Evolutionary conservation across 1,140 invertebrate species (phyloP).

Genomic region (Meloidogyne hapla): DNA sequence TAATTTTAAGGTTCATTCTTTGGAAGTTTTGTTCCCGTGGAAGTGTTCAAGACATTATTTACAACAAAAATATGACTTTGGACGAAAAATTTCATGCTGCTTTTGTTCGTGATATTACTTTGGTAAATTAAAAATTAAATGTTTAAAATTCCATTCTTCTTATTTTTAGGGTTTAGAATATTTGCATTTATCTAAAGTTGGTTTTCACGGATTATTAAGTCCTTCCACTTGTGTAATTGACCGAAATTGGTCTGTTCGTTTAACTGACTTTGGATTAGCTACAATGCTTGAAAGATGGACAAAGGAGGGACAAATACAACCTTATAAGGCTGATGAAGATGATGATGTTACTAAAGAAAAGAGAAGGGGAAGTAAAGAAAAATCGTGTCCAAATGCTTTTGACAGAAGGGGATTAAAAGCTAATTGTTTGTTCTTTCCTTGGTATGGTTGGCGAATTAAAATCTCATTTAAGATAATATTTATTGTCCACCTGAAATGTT

Average conservation of each 20-base stretch:
- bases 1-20: conserved; percentile 28
- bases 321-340: conserved; percentile 23
- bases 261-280: conserved; percentile 60
- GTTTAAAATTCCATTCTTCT: not conserved
- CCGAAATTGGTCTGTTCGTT: conserved; percentile 61
- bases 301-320: conserved; percentile 48
- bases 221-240: conserved; percentile 62
- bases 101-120: conserved; percentile 60
- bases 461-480: conserved; percentile 26
- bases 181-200: conserved; percentile 60
- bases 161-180: conserved; percentile 57
- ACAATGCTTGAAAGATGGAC: conserved; percentile 61
- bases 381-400: not conserved
- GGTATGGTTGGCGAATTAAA: not conserved
- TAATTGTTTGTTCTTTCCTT: conserved; percentile 1
- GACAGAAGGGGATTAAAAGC: conserved; percentile 5
- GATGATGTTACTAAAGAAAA: conserved; percentile 15
- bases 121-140: conserved; percentile 33
- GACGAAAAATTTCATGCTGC: conserved; percentile 62
- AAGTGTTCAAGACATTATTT: conserved; percentile 62
- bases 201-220: conserved; percentile 60
- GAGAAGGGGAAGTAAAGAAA: conserved; percentile 15
- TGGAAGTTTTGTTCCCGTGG: conserved; percentile 64
- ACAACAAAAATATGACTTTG: conserved; percentile 57
- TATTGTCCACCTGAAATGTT: conserved; percentile 59